These are phyloP conservation scores for Naja naja DNA, from an alignment of 2,113 vertebrate species.

Conservation along the genomic window DNA sequence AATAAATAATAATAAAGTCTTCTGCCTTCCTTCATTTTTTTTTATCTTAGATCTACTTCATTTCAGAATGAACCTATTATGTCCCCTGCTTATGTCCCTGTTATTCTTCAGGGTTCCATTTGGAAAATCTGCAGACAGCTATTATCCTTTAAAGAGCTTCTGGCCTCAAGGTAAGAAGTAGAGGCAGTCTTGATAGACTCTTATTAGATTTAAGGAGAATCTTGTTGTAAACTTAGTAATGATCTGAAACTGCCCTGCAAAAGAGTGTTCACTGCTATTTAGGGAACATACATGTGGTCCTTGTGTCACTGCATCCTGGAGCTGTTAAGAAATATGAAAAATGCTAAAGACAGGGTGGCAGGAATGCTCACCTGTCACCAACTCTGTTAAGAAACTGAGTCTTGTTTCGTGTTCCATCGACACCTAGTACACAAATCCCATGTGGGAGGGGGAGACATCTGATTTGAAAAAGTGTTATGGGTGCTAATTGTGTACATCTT, in stretches of 20 bases:
- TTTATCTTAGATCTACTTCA: conserved; percentile 8
- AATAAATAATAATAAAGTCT: too few relatives aligned
- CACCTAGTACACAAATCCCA: neutral
- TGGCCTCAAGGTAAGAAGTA: conserved; percentile 54
- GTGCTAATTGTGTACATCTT: neutral
- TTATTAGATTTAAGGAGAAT: neutral
- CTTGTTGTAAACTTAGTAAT: neutral
- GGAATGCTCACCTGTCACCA: neutral
- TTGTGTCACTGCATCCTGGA: neutral
- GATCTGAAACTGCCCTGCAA: neutral
- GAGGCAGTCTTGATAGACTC: neutral
- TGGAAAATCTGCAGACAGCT: conserved; percentile 40
- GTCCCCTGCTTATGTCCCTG: conserved; percentile 51
- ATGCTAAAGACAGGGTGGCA: neutral
- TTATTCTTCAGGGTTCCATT: conserved; percentile 51
- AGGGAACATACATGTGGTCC: neutral
- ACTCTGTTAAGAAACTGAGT: neutral
- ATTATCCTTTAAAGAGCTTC: conserved; percentile 14
- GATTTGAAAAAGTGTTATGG: neutral
- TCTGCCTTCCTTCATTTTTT: neutral
- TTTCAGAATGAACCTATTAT: conserved; percentile 47
- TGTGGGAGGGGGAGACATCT: neutral
- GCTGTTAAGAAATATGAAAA: neutral
- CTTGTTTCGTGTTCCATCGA: neutral
- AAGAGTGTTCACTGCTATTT: neutral